A percentile compares a stretch with the other conserved stretches of the same genome.
These are phyloP conservation scores for Echiichthys vipera DNA, from an alignment of 2,797 vertebrate genomes.

Conservation along the genomic window DNA sequence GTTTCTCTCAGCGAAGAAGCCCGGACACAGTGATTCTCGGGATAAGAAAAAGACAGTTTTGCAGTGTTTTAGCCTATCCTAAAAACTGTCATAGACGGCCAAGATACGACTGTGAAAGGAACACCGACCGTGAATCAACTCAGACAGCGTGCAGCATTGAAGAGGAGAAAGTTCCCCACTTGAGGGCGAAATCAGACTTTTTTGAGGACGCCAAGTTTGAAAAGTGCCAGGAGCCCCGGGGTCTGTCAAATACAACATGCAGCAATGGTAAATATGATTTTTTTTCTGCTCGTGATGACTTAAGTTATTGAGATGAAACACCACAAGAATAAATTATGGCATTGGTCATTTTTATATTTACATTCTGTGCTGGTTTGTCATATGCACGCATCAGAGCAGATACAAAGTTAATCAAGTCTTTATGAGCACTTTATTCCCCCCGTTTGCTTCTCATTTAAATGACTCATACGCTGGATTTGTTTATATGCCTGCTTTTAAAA, in stretches of 20 bases:
- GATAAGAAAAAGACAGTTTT: conserved; percentile 36
- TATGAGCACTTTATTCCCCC: neutral
- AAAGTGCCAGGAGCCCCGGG: conserved; percentile 77
- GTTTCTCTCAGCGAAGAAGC: conserved; percentile 46
- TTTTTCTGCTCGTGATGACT: conserved; percentile 34
- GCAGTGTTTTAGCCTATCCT: conserved; percentile 8
- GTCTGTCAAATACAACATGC: conserved; percentile 85
- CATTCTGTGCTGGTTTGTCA: conserved; percentile 8
- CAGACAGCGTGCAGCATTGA: conserved; percentile 57
- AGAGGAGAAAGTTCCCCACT: conserved; percentile 86
- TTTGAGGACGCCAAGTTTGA: conserved; percentile 78
- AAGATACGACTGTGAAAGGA: conserved; percentile 53
- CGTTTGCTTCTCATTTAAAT: conserved; percentile 11
- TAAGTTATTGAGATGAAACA: neutral
- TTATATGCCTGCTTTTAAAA: neutral
- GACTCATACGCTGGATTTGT: neutral
- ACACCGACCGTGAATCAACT: conserved; percentile 53
- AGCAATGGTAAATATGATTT: conserved; percentile 86
- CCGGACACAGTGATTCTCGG: conserved; percentile 30
- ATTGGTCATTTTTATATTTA: conserved; percentile 6
- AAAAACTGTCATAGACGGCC: conserved; percentile 50
- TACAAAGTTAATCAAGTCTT: conserved; percentile 5
- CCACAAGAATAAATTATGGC: neutral
- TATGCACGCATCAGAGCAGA: conserved; percentile 16
- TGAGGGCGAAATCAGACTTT: conserved; percentile 89